Evolutionary conservation across 2,113 vertebrate genomes (phyloP).

Genomic region (Gorsachius goisagi): DNA sequence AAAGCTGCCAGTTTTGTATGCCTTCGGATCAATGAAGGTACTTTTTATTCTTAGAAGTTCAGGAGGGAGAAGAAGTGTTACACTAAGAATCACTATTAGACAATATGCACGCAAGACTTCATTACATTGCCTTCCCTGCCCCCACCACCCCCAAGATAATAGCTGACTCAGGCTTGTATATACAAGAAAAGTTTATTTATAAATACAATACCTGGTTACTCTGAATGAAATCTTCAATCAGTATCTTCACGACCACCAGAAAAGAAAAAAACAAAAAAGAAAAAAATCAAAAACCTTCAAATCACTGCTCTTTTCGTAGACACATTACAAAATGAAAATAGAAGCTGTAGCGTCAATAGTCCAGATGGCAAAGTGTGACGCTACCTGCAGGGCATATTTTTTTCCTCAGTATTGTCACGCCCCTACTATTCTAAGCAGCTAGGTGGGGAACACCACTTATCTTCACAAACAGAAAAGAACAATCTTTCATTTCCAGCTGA

Average conservation of each 20-base stretch:
- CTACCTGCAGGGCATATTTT: background rate
- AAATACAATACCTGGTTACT: background rate
- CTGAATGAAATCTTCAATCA: background rate
- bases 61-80: background rate
- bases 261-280: too few species aligned
- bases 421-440: background rate
- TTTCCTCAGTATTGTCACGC: background rate
- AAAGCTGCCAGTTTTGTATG: background rate
- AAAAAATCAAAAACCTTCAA: background rate
- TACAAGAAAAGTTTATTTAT: background rate
- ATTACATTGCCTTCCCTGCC: background rate
- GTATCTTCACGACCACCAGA: background rate
- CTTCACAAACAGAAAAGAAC: background rate
- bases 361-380: background rate
- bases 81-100: background rate
- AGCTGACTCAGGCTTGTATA: background rate
- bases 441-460: background rate
- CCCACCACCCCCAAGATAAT: background rate
- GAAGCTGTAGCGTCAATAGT: background rate
- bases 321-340: background rate
- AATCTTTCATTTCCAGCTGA: background rate
- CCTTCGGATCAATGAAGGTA: background rate
- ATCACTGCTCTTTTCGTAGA: background rate
- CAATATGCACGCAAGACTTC: background rate
- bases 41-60: background rate